Base-by-base conservation (phyloP, 2,888 invertebrate species). In the Tromatobia lineatoria region DNA sequence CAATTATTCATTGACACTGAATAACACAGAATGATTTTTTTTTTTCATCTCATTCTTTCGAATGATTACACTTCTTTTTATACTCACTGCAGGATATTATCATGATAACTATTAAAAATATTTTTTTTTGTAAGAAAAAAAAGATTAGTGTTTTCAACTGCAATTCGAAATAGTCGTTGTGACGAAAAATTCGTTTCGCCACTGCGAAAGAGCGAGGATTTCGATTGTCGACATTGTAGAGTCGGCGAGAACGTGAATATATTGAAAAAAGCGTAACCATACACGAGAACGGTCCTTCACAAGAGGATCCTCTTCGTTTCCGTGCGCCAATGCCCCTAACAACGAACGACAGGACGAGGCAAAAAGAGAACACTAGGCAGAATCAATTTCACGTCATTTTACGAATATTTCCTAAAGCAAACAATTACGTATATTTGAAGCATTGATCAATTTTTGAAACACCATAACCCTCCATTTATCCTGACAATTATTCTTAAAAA, bases 221-320 rank as follows among this genome's bases (percentile, higher is more conserved):
- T 69, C 34, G 69, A 69, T 69, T 47, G 25, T 7, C 34, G 18
- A 18, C 29, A 50, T 52, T 11, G 20, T 25, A 52, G 34, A 69
- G 15, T n/a, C 29, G 69, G 18, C 18, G 25, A 69, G 15, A 29
- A 29, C 8, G 69, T 59, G 57, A 29, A 8, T n/a, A 57, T 90
- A 90, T 90, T 90, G 92, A 89, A 89, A 89, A 89, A 90, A 89
- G 91, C 90, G 91, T 90, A 91, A 90, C 89, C 89, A 34, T n/a
- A 34, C 85, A 87, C 83, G 75, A 83, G 88, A 80, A 52, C 76
- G 67, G 74, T 34, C 74, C 34, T 34, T n/a, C 20, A 8, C 47
- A 20, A 1, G 20, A 71, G 54, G 25, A 59, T 74, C 29, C 45
- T 74, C 47, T 61, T n/a, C 29, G 42, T 78, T 69, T 52, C 75